Conservation (phyloP, 2,113 vertebrate species). For the Zonotrichia leucophrys region DNA sequence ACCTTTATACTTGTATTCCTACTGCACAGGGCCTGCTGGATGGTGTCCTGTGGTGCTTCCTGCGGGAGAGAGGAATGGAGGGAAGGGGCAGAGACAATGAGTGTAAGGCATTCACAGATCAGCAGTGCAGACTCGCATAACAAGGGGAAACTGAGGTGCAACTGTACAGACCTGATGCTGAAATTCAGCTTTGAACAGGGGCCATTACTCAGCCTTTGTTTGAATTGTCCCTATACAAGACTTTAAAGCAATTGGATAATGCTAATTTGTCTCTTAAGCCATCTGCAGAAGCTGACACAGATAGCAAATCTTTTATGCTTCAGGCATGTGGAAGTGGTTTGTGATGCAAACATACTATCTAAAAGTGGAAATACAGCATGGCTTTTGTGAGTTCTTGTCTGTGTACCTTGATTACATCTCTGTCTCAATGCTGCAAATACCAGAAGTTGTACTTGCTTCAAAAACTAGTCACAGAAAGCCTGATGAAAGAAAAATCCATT, state of each 20-base stretch:
- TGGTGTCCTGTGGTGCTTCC: not conserved
- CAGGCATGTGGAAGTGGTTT: conserved; percentile 58
- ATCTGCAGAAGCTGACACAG: conserved; percentile 27
- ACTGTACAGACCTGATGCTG: not conserved
- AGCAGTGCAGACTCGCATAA: not conserved
- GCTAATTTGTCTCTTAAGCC: conserved; percentile 33
- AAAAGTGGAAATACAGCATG: conserved; percentile 15
- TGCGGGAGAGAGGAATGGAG: not conserved
- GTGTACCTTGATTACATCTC: conserved; percentile 19
- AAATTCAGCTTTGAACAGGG: not conserved
- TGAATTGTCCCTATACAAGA: not conserved
- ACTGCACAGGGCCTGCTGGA: not conserved
- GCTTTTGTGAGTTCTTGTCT: conserved; percentile 44
- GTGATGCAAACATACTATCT: conserved; percentile 42
- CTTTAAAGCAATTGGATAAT: conserved; percentile 35
- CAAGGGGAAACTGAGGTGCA: not conserved
- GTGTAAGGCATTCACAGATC: not conserved
- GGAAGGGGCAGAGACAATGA: not conserved
- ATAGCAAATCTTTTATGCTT: conserved; percentile 56
- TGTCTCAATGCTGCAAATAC: conserved; percentile 18
- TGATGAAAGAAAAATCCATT: conserved; percentile 29
- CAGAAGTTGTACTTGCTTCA: conserved; percentile 4
- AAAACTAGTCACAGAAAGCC: not conserved
- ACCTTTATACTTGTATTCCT: not conserved
- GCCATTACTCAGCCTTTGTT: conserved; percentile 21